A percentile compares a stretch with the other conserved stretches of the same genome.
phyloP scores from a whole-genome alignment of 1,140 invertebrate genomes.

The Patella vulgata region DNA sequence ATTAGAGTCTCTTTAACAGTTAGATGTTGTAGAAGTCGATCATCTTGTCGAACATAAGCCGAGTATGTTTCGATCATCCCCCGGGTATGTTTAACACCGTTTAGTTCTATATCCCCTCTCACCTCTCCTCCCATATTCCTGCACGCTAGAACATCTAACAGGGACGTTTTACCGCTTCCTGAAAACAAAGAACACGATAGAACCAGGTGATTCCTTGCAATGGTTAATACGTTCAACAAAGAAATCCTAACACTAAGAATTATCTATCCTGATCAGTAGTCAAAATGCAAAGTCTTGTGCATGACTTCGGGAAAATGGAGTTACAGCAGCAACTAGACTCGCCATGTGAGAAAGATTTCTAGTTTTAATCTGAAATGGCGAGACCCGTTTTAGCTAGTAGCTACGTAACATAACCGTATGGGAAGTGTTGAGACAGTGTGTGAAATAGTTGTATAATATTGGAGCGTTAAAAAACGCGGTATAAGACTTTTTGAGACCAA shows the following conservation, averaged over 20 bases:
- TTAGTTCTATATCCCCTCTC: constrained; percentile 48
- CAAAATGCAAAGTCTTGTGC: background rate
- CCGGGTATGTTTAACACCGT: constrained; percentile 41
- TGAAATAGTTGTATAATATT: too few species aligned
- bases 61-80: constrained; percentile 45
- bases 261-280: background rate
- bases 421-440: too few species aligned
- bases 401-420: too few species aligned
- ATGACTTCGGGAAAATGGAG: background rate
- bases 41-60: constrained; percentile 58
- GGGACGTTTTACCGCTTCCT: constrained; percentile 60
- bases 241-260: background rate
- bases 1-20: constrained; percentile 57
- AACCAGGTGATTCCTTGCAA: too few species aligned
- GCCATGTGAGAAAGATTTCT: too few species aligned
- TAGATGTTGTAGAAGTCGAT: constrained; percentile 48
- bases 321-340: too few species aligned
- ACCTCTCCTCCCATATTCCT: constrained; percentile 40
- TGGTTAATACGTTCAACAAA: too few species aligned
- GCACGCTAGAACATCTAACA: constrained; percentile 55
- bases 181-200: constrained; percentile 8
- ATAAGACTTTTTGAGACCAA: too few species aligned
- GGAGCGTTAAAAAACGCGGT: too few species aligned
- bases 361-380: too few species aligned
- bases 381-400: too few species aligned